These are phyloP conservation scores for Copidosoma aretas DNA, from an alignment of 2,888 invertebrate genomes.

Conservation along the genomic window DNA sequence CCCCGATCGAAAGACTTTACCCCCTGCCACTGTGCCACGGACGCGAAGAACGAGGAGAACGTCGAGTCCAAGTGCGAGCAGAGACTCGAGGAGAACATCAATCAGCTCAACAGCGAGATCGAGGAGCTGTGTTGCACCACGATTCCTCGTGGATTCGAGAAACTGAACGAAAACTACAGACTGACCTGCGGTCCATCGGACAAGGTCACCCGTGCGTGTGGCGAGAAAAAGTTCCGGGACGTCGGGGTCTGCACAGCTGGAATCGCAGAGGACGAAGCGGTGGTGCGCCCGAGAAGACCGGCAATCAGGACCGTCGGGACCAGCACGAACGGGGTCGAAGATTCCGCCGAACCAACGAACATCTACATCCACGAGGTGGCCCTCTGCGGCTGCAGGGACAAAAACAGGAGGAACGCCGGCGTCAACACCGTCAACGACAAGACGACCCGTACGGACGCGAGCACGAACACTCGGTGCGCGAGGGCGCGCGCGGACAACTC, in stretches of 20 bases:
- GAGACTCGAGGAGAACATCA: background rate
- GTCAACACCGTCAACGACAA: background rate
- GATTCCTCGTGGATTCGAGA: background rate
- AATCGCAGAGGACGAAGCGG: background rate
- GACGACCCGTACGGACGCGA: background rate
- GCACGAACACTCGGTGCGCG: background rate
- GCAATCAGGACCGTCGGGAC: background rate
- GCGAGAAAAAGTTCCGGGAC: background rate
- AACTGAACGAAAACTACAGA: too few species aligned
- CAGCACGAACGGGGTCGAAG: background rate
- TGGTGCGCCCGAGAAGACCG: background rate
- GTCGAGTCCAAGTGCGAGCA: background rate
- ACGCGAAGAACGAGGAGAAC: background rate
- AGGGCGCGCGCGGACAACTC: background rate
- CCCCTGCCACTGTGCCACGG: background rate
- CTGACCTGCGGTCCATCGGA: background rate
- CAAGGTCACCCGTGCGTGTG: too few species aligned
- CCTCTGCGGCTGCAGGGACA: constrained; percentile 15
- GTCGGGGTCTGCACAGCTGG: background rate
- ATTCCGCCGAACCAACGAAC: constrained; percentile 16
- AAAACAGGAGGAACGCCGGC: background rate
- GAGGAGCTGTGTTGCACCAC: background rate
- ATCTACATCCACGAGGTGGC: constrained; percentile 34
- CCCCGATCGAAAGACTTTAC: background rate
- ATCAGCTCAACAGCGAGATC: background rate